These are phyloP conservation scores for Antheraea assamensis DNA, from an alignment of 2,888 invertebrate species.

Conservation along the genomic window DNA sequence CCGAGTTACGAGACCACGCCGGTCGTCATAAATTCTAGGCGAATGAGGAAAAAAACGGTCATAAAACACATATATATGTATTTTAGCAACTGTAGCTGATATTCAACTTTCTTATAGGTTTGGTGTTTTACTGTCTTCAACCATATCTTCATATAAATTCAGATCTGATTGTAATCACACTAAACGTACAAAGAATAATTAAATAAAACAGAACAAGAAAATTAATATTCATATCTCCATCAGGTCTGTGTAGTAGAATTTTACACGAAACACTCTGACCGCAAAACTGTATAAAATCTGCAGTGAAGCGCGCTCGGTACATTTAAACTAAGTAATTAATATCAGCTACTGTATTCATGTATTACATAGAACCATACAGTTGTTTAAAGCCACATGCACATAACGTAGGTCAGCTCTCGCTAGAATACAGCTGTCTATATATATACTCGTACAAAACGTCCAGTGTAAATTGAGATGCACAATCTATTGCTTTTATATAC, in stretches of 20 bases:
- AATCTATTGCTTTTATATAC: not conserved
- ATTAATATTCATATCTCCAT: not conserved
- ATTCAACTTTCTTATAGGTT: no score
- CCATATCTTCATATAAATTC: no score
- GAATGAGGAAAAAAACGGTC: no score
- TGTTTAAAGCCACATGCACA: not conserved
- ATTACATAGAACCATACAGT: not conserved
- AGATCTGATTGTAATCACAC: no score
- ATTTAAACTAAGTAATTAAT: not conserved
- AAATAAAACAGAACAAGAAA: no score
- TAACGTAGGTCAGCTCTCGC: not conserved
- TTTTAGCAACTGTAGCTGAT: no score
- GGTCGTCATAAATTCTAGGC: no score
- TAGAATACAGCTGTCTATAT: not conserved
- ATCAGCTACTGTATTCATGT: not conserved
- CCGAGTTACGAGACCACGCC: no score
- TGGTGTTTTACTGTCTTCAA: no score
- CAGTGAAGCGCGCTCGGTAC: not conserved
- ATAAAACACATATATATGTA: no score
- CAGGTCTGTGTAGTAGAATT: not conserved
- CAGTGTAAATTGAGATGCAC: not conserved
- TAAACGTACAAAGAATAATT: no score
- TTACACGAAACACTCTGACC: not conserved
- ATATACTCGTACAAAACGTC: not conserved
- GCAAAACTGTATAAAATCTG: not conserved